Base-by-base conservation (phyloP, 2,113 vertebrate genomes). In the Bambusicola thoracicus region DNA sequence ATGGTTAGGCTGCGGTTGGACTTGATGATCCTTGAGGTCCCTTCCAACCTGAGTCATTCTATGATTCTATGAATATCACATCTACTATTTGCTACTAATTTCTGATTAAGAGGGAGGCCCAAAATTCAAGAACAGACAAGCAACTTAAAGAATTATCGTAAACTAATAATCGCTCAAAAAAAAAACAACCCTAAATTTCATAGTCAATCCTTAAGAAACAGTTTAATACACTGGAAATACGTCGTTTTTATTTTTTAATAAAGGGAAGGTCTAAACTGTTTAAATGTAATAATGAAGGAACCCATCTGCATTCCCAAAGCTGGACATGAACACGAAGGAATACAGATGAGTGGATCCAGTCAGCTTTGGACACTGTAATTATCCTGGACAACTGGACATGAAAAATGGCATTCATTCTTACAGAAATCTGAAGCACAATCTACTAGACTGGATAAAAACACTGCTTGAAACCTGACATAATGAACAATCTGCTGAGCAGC, bases 381-480 rank as follows among this genome's bases (percentile, higher is more conserved):
- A 84, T n/a, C 51, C 83, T 83, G 46, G 65, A 32, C 87, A 86
- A 81, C 2, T 70, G 29, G 41, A 72, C 51, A 32, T n/a, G 29
- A 55, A 87, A 93, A 90, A 81, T 22, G 29, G 83, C 32, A 70
- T 8, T 6, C 14, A 34, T 70, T 72, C 61, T 90, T 79, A 43
- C 86, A 90, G 68, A 88, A 78, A 92, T 67, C 65, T 61, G 73
- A 74, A 81, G 76, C 36, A 61, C 0, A 89, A 18, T 49, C 77
- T 78, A 40, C 51, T 27, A 36, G 43, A 70, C 55, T 51, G 38
- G 49, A 41, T 83, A 83, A 89, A 63, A 44, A 56, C 10, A 19
- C 40, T 58, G 67, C 75, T 80, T 95, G 74, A 85, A 85, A 82
- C 76, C 22, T n/a, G 76, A 46, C 49, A 93, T 75, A 74, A 17